These are phyloP conservation scores for Drosophila hamatofila DNA, from an alignment of 2,888 invertebrate genomes.

Conservation along the genomic window DNA sequence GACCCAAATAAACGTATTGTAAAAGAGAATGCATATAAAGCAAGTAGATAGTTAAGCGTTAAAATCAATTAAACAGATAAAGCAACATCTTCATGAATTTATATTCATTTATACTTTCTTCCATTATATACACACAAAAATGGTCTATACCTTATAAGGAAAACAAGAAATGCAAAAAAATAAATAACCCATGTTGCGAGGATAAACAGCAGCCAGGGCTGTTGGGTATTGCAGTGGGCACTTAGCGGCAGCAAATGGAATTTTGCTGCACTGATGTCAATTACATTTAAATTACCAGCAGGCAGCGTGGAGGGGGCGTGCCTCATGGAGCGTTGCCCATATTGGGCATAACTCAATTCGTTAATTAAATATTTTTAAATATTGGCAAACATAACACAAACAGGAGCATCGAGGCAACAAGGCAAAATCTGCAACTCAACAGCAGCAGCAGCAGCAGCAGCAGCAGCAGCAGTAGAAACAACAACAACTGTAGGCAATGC, in stretches of 20 bases:
- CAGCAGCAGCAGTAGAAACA: too few species aligned
- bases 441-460: conserved; percentile 4
- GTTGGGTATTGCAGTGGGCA: not conserved
- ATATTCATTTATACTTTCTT: not conserved
- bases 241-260: conserved; percentile 53
- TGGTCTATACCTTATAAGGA: too few species aligned
- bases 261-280: conserved; percentile 72
- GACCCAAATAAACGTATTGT: not conserved
- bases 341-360: conserved; percentile 73
- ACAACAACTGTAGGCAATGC: too few species aligned
- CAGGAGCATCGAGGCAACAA: conserved; percentile 32
- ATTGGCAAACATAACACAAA: conserved; percentile 66
- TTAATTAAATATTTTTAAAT: conserved; percentile 81
- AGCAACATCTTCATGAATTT: not conserved
- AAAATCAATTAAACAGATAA: not conserved
- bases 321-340: conserved; percentile 11
- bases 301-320: conserved; percentile 19
- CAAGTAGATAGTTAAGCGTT: too few species aligned
- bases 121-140: too few species aligned
- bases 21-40: not conserved
- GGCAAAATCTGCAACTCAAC: conserved; percentile 19
- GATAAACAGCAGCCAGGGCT: conserved; percentile 39
- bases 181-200: not conserved
- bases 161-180: not conserved
- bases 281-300: conserved; percentile 73